Evolutionary conservation across 2,113 vertebrate genomes (phyloP), one percentile per base, ranked within the genome.

Genomic region (Mastomys natalensis): DNA sequence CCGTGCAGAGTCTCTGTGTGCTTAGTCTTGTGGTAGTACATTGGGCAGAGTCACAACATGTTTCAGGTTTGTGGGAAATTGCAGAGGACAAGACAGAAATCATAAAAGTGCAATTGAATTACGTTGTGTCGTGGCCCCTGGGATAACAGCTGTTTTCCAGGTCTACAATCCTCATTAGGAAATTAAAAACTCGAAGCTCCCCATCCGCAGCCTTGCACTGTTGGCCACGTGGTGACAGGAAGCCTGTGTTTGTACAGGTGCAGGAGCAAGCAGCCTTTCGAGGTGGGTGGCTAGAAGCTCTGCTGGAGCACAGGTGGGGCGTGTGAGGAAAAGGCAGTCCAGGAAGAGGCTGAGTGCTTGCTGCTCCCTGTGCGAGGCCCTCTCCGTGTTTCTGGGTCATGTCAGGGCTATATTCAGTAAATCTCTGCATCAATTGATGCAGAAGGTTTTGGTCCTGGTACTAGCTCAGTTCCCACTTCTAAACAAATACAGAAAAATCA

Each of bases 81-180:
- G 74, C 26, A 21, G 90, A 95, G 94, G 96, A 97, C 95, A 97
- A 96, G 95, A 94, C 29, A 95, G 88, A 97, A 98, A 98, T 95
- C 94, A 87, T 89, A 93, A 96, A 98, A 94, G 82, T 13, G 0
- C 89, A 53, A 93, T 97, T 97, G 89, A 98, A 95, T 92, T 96
- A 89, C 0, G 2, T 24, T 16, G 62, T 94, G 29, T 17, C 7
- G 43, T 92, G 96, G 94, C 88, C 97, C 76, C 84, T 86, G 45
- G 72, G 95, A 95, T 60, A 97, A 95, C 62, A 98, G 97, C 98
- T 86, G 2, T 95, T 80, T 97, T 96, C 77, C 78, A 96, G 86
- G 81, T 97, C 95, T 53, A 60, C 45, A n/a, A 19, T 60, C 3
- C 4, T 97, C 86, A 95, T 78, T 43, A 97, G 80, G 64, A 95